Base-by-base conservation (phyloP, 2,113 vertebrate genomes). In the Sylvilagus bachmani region DNA sequence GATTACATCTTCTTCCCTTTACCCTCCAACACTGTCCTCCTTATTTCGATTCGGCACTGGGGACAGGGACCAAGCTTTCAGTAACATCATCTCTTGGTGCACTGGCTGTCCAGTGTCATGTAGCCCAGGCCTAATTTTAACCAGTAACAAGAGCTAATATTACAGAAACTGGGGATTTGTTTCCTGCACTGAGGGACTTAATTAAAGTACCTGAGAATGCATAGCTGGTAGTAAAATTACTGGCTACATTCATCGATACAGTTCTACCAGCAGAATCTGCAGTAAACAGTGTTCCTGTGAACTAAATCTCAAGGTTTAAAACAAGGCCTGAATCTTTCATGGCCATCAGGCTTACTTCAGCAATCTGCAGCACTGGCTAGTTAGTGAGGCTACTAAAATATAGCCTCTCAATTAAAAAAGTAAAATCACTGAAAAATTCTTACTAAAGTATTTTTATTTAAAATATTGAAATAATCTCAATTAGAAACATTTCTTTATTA, bases 381-480 rank as follows among this genome's bases (percentile, higher is more conserved):
- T 9, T 73, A 73, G 36, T 89, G 81, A 85, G 58, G 51, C 70
- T 93, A 53, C 66, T 36, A 93, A 94, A 95, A 94, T 33, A 61
- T 14, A 83, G 19, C 8, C 16, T 93, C 33, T 74, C n/a, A 25
- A 86, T 73, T 82, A 55, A 94, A 86, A 66, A 86, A 91, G 44
- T 44, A 44, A 12, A 82, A 69, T 80, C 66, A 96, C 87, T 38
- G 51, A 3, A 77, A 92, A 91, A 73, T 10, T 51, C 82, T 93
- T 91, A 87, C 31, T 27, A 21, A 95, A 83, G 51, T 86, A 94
- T 92, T 58, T 80, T 94, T 86, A 94, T 92, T 58, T 80, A 93
- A 89, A 93, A 96, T 93, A 93, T 12, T 90, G 25, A 70, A 81
- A 78, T 95, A 70, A 79, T 92, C 81, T 95, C 62, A 91, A 82